Conservation (phyloP, 2,797 vertebrate species). For the Alosa sapidissima region DNA sequence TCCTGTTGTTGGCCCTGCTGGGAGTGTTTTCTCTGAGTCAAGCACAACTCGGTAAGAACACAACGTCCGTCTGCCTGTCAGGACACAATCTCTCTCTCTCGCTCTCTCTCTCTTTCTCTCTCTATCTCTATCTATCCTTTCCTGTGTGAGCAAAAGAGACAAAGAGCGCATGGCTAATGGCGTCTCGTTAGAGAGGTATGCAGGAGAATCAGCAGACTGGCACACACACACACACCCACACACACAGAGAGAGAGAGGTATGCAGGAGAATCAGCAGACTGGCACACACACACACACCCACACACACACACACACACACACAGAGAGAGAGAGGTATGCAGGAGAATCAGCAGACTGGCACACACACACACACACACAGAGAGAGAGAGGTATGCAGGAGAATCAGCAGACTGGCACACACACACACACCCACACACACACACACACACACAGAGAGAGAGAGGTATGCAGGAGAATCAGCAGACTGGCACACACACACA, state of each 20-base stretch:
- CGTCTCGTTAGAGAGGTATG: background rate
- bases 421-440: too few species aligned
- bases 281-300: too few species aligned
- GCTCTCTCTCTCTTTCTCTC: too few species aligned
- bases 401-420: background rate
- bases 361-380: background rate
- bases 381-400: background rate
- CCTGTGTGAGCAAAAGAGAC: background rate
- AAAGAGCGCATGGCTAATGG: background rate
- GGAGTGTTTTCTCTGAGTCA: background rate
- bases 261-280: too few species aligned
- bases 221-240: too few species aligned
- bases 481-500: too few species aligned
- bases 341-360: background rate
- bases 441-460: too few species aligned
- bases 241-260: background rate
- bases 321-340: background rate
- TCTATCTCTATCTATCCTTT: too few species aligned
- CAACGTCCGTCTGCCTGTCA: background rate
- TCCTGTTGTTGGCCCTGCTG: background rate
- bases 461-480: background rate
- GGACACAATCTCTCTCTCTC: background rate
- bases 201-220: background rate
- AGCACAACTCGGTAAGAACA: conserved; percentile 75
- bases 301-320: too few species aligned